phyloP scores from a whole-genome alignment of 2,888 invertebrate species.

The Eubasilissa splendida region DNA sequence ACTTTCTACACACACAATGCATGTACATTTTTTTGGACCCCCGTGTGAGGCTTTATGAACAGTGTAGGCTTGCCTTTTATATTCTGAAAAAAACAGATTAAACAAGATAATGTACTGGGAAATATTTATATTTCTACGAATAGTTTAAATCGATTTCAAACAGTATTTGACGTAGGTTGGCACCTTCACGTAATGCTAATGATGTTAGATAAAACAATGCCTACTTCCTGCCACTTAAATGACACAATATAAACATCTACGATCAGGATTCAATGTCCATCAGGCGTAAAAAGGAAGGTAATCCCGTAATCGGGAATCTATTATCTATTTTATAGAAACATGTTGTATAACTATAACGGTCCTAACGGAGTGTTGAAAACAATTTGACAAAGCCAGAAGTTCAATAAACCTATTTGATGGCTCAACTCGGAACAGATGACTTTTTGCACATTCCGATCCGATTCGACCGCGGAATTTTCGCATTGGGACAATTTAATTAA shows the following conservation, averaged over 20 bases:
- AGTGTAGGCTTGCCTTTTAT: too few relatives aligned
- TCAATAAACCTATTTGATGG: constrained; percentile 23
- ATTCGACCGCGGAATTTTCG: too few relatives aligned
- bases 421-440: constrained; percentile 4
- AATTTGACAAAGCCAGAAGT: constrained; percentile 24
- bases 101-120: too few relatives aligned
- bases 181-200: too few relatives aligned
- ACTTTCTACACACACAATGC: too few relatives aligned
- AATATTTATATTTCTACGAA: neutral
- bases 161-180: too few relatives aligned
- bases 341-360: neutral
- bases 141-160: neutral
- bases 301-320: neutral
- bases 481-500: too few relatives aligned
- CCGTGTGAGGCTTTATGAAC: too few relatives aligned
- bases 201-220: too few relatives aligned
- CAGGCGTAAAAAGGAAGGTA: neutral
- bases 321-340: neutral
- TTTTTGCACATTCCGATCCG: constrained; percentile 8
- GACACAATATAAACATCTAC: neutral
- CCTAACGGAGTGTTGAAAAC: constrained; percentile 27
- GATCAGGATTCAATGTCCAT: neutral
- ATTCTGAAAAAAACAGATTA: too few relatives aligned
- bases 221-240: neutral
- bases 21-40: too few relatives aligned